phyloP scores from a whole-genome alignment of 2,113 vertebrate genomes.

The Callaeas wilsoni region DNA sequence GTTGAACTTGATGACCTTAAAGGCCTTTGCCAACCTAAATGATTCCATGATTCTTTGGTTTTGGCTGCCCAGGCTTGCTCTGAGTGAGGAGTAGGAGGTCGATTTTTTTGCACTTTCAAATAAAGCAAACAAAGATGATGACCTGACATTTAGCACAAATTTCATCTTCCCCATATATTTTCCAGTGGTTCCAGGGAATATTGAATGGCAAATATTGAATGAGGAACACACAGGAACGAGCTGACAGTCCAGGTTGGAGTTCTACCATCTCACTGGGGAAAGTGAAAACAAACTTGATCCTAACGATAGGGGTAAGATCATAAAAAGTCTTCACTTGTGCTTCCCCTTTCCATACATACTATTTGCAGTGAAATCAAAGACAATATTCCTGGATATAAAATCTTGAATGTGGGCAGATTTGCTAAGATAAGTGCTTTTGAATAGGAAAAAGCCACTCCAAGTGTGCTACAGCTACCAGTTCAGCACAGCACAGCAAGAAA shows the following conservation, averaged over 20 bases:
- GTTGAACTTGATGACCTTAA: not conserved
- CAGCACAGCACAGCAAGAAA: not conserved
- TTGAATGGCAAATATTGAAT: not conserved
- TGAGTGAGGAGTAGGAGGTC: not conserved
- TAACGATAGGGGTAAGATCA: not conserved
- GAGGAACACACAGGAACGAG: not conserved
- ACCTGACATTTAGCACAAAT: not conserved
- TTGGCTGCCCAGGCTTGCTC: not conserved
- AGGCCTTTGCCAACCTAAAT: not conserved
- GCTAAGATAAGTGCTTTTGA: not conserved
- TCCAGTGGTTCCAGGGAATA: not conserved
- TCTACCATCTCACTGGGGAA: not conserved
- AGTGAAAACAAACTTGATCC: not conserved
- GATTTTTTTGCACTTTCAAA: not conserved
- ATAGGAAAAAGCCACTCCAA: not conserved
- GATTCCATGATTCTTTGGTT: not conserved
- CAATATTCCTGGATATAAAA: not conserved
- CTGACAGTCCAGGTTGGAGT: not conserved
- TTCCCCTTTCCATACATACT: not conserved
- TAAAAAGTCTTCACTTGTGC: not conserved
- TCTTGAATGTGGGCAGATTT: not conserved
- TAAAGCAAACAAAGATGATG: not conserved
- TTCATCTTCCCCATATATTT: not conserved
- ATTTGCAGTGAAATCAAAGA: not conserved
- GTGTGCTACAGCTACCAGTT: not conserved